Percentiles rank a stretch among this genome's conserved stretches.
Evolutionary conservation across 2,888 invertebrate species (phyloP).

Genomic region (Tenthredo notha): DNA sequence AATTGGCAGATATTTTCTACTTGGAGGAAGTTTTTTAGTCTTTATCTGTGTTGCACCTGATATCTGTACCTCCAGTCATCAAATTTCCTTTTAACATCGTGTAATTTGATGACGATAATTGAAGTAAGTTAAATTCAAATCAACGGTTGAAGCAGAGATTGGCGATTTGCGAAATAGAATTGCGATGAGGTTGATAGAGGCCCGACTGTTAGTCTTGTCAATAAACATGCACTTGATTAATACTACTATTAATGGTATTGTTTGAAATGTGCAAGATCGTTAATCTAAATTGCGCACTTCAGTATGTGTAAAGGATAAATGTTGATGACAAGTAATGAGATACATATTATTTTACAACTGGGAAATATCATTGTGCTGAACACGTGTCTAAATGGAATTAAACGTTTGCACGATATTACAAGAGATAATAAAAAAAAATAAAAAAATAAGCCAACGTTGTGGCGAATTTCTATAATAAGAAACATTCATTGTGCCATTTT

Average conservation of each 20-base stretch:
- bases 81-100: background rate
- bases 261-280: background rate
- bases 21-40: background rate
- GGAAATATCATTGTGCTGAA: background rate
- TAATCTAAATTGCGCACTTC: background rate
- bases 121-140: background rate
- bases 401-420: background rate
- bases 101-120: background rate
- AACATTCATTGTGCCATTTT: background rate
- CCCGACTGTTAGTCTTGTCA: background rate
- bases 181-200: background rate
- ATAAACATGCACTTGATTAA: background rate
- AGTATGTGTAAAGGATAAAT: background rate
- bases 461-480: background rate
- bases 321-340: background rate
- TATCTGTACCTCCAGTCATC: background rate
- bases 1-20: background rate
- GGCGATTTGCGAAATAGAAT: background rate
- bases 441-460: background rate
- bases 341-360: background rate
- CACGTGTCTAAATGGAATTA: background rate
- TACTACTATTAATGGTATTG: background rate
- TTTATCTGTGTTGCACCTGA: background rate
- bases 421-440: background rate
- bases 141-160: background rate